Evolutionary conservation across 1,140 invertebrate species (phyloP), one percentile per base, ranked within the genome.

Genomic region (Eupristina koningsbergeri): DNA sequence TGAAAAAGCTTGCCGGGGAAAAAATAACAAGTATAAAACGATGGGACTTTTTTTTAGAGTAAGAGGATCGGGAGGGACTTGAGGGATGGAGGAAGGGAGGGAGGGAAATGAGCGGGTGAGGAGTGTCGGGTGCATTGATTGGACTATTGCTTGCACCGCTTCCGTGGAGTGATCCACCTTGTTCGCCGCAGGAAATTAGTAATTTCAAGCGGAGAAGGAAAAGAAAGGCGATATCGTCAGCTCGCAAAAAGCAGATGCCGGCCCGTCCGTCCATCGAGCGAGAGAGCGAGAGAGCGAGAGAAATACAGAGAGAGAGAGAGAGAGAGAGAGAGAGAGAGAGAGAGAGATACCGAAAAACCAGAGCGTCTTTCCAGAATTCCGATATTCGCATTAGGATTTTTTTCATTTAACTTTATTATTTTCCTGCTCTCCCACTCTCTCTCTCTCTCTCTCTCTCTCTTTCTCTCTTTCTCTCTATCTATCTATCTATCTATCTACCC

Each of bases 111-210:
- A 63, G 17, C 50, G 47, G 73, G 71, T 53, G 26, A 79, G 79
- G 58, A 45, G 36, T 76, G 67, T 45, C 53, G 84, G 69, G 75
- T 75, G 87, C 85, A 88, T 88, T 88, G 86, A 88, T 89, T 87
- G 86, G 80, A 78, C 84, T 84, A 84, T 82, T 79, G 76, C 81
- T 71, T 78, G 81, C 81, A 50, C 26, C 78, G 78, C 53, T 29
- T 29, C 22, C 31, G 83, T 50, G 79, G 84, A 67, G 69, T 85
- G 86, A 87, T 87, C 85, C 80, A 85, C 76, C 85, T 86, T 86
- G 87, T 88, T 87, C 78, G 81, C 86, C 85, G 77, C 86, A 86
- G 88, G 88, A 89, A 88, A 89, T 89, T 87, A 89, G 86, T 89
- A 88, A 88, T 88, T 89, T 89, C 82, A 71, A 84, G 81, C 73